A percentile compares a stretch with the other conserved stretches of the same genome.
Evolutionary conservation across 2,888 invertebrate species (phyloP).

Genomic region (Temnothorax rugatulus): DNA sequence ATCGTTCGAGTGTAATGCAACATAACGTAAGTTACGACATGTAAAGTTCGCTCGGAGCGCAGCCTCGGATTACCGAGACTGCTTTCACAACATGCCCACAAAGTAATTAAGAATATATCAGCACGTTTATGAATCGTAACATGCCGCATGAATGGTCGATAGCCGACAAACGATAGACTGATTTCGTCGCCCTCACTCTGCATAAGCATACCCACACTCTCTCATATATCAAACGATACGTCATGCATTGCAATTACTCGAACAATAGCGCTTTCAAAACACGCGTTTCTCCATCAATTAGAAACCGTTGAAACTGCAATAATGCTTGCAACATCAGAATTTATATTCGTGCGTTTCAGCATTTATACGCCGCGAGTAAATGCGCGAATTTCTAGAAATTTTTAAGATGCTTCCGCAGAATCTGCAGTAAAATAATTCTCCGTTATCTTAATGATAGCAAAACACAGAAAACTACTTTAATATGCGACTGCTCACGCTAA

Average conservation of each 20-base stretch:
- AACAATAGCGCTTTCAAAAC: slow-evolving; percentile 31
- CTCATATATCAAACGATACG: slow-evolving; percentile 33
- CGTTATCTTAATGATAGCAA: not conserved
- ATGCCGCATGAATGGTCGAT: slow-evolving; percentile 31
- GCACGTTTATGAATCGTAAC: slow-evolving; percentile 59
- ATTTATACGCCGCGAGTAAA: not conserved
- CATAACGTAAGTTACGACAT: slow-evolving; percentile 41
- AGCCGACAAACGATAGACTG: slow-evolving; percentile 46
- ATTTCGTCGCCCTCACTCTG: slow-evolving; percentile 11
- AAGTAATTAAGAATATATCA: slow-evolving; percentile 67
- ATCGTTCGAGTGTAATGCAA: slow-evolving; percentile 30
- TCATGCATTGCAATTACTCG: slow-evolving; percentile 15
- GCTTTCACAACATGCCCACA: slow-evolving; percentile 43
- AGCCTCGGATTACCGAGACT: slow-evolving; percentile 54
- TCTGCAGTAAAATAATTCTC: not conserved
- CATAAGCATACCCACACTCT: slow-evolving; percentile 2
- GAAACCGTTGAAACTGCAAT: slow-evolving; percentile 13
- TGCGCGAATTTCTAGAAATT: not conserved
- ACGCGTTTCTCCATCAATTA: slow-evolving; percentile 27
- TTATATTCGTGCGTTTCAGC: not conserved
- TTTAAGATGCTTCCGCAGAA: not conserved
- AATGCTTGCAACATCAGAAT: slow-evolving; percentile 4
- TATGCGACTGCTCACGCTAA: slow-evolving; percentile 14
- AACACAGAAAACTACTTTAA: slow-evolving; percentile 23
- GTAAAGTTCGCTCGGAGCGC: slow-evolving; percentile 32